These are phyloP conservation scores for Mythimna vitellina DNA, from an alignment of 2,888 invertebrate species.

Conservation along the genomic window DNA sequence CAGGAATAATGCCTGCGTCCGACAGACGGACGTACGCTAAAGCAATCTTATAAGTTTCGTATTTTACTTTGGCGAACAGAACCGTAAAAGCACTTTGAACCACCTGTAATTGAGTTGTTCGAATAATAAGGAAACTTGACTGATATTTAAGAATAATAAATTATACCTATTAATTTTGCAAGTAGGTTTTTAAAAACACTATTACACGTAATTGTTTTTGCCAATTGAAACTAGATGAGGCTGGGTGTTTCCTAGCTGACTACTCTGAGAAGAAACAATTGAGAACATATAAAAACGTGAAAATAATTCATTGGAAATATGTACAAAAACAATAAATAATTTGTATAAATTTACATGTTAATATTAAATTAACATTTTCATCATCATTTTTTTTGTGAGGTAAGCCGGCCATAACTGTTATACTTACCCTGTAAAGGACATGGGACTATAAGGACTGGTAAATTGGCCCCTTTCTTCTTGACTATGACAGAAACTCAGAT, in stretches of 20 bases:
- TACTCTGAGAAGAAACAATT: too few species aligned
- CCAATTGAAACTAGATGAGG: too few species aligned
- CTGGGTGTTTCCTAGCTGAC: too few species aligned
- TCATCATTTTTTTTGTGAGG: too few species aligned
- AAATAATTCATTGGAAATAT: too few species aligned
- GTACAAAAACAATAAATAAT: too few species aligned
- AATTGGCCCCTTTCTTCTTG: not conserved
- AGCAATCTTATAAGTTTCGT: not conserved
- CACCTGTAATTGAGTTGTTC: conserved; percentile 18
- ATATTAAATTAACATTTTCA: too few species aligned
- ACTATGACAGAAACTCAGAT: not conserved
- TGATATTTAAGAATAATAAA: conserved; percentile 38
- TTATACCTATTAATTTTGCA: too few species aligned
- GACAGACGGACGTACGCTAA: conserved; percentile 12
- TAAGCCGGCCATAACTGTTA: conserved; percentile 19
- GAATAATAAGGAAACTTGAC: conserved; percentile 32
- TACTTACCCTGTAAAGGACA: conserved; percentile 30
- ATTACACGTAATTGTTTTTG: too few species aligned
- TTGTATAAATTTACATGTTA: too few species aligned
- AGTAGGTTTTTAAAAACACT: too few species aligned
- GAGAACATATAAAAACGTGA: too few species aligned
- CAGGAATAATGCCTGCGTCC: not conserved
- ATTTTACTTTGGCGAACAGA: conserved; percentile 24
- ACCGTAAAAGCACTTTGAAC: conserved; percentile 7
- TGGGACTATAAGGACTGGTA: conserved; percentile 8